Evolutionary conservation across 2,113 vertebrate genomes (phyloP).

Genomic region (Hippoglossus stenolepis): DNA sequence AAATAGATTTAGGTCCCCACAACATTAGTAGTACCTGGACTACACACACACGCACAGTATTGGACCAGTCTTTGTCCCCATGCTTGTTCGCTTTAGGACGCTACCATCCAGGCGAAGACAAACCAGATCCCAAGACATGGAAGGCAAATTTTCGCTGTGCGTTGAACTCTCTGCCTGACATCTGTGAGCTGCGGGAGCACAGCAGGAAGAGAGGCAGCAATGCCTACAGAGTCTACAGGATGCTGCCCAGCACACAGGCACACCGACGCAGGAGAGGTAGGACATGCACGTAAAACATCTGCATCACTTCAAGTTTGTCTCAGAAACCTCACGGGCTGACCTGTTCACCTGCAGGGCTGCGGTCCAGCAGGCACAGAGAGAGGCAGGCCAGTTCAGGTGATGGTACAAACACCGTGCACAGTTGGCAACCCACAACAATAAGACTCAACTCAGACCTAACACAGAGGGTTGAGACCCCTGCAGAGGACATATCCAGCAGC

Average conservation of each 20-base stretch:
- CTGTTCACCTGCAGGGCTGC: constrained; percentile 32
- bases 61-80: background rate
- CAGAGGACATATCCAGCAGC: constrained; percentile 24
- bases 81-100: constrained; percentile 57
- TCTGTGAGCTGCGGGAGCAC: constrained; percentile 82
- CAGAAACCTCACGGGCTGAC: background rate
- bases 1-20: too few species aligned
- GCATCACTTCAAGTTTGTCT: background rate
- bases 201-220: constrained; percentile 84
- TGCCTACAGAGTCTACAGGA: constrained; percentile 83
- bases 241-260: constrained; percentile 75
- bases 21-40: too few species aligned
- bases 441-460: constrained; percentile 17
- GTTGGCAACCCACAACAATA: constrained; percentile 47
- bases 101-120: constrained; percentile 81
- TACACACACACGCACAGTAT: background rate
- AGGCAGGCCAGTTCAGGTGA: constrained; percentile 23
- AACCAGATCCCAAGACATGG: constrained; percentile 86
- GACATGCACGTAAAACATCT: background rate
- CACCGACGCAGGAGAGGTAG: constrained; percentile 76
- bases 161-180: constrained; percentile 83
- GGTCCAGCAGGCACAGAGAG: constrained; percentile 36
- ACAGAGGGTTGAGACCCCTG: constrained; percentile 30
- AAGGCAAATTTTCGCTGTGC: constrained; percentile 87
- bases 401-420: constrained; percentile 8